Evolutionary conservation across 2,113 vertebrate genomes (phyloP), one percentile per base, ranked within the genome.

Genomic region (Candoia aspera): DNA sequence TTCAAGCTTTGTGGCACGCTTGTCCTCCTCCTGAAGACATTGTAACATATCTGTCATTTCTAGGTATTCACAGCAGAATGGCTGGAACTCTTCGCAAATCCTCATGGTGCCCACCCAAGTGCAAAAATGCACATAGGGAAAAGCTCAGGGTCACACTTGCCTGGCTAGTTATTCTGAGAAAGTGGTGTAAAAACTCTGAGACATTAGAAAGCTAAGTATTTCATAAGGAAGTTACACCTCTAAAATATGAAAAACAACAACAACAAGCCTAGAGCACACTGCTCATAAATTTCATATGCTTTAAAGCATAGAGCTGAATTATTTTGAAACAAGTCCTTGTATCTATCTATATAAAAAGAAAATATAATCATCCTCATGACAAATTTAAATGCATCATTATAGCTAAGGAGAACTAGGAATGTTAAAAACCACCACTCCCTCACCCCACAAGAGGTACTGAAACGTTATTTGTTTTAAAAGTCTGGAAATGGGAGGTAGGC

Each of bases 11-110:
- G 64, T 89, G 84, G 95, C 94, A 59, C 97, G 97, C 96, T 97
- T 97, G 94, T 97, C 91, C 93, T 97, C 84, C 95, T 8, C 93
- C 95, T 92, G 92, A 97, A 97, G 97, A 97, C 98, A 97, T 97
- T 97, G 97, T 97, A 93, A 57, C 90, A 84, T 90, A 55, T 96
- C 89, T 95, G 88, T 95, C 94, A 92, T 86, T 92, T 93, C 1
- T 92, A 68, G 33, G 95, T 95, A 87, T 94, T 89, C 91, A 94
- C 91, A 94, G 89, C 88, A 94, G 94, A 68, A 92, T 87, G 2
- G 86, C 11, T 92, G 15, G 84, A n/a, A 91, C 93, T 92, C 95
- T 94, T 87, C 95, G 90, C 92, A 96, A 94, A 94, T 37, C 91
- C 57, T 90, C 84, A 29, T 94, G 94, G 95, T 86, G 83, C 91